Evolutionary conservation across 2,797 vertebrate genomes (phyloP).

Genomic region (Fistularia tabacaria): DNA sequence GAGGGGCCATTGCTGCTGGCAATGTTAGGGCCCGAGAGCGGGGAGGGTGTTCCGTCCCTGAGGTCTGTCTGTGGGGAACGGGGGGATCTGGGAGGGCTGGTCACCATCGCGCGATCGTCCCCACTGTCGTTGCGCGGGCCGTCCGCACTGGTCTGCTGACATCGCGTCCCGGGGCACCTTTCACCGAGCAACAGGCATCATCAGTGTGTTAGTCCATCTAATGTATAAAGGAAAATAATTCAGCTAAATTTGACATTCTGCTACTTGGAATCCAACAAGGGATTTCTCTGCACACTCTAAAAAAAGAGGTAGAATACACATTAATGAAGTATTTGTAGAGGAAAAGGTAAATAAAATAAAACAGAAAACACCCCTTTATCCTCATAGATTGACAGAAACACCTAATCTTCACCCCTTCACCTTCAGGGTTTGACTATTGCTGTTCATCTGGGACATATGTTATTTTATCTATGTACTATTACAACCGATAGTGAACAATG

Average conservation of each 20-base stretch:
- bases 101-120: conserved; percentile 70
- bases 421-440: too few relatives aligned
- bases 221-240: conserved; percentile 45
- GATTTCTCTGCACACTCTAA: not conserved
- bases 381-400: too few relatives aligned
- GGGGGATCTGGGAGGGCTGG: conserved; percentile 75
- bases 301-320: too few relatives aligned
- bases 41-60: conserved; percentile 72
- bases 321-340: too few relatives aligned
- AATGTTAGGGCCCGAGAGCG: conserved; percentile 58
- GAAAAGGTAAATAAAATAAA: too few relatives aligned
- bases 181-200: conserved; percentile 52
- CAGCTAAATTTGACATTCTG: conserved; percentile 18
- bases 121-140: conserved; percentile 74
- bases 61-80: conserved; percentile 79
- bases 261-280: conserved; percentile 4
- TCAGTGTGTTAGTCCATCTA: conserved; percentile 51
- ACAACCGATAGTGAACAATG: too few relatives aligned
- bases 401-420: too few relatives aligned
- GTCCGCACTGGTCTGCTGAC: conserved; percentile 81
- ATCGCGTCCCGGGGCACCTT: conserved; percentile 92
- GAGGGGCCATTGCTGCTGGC: conserved; percentile 66
- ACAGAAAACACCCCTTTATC: too few relatives aligned
- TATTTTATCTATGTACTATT: too few relatives aligned
- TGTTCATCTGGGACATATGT: too few relatives aligned